Evolutionary conservation across 2,888 invertebrate species (phyloP), one percentile per base, ranked within the genome.

Genomic region (Hetaerina titia): DNA sequence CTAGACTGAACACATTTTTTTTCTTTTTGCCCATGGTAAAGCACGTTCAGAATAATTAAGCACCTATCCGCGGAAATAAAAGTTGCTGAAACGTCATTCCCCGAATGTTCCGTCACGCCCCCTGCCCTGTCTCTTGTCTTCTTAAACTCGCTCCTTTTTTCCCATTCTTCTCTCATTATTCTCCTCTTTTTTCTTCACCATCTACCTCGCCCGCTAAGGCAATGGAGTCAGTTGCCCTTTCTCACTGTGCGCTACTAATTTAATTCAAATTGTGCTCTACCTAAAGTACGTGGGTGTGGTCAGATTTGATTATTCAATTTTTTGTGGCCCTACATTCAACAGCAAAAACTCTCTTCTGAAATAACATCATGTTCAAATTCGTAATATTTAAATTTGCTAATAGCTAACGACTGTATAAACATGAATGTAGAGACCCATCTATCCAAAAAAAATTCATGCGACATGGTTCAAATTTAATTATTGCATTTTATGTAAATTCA

Each of bases 41-140:
- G 81, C 81, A 81, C 31, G 81, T 31, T 31, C 81, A 31, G 81
- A 81, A 81, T 81, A 81, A 81, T 81, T 81, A 81, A 81, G 81
- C 31, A 13, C 25, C 22, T 15, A 13, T 81, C 81, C 11, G 9
- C 81, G 81, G 13, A 31, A 81, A 31, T 31, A 81, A 81, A 81
- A 81, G 31, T 81, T 81, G 81, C 81, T 31, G 81, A 31, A 31
- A 81, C 15, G 81, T 31, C 81, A 81, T 31, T 22, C 81, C 81
- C 9, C 31, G 4, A 22, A 45, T 31, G n/a, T 11, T 22, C 1
- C 25, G 81, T 22, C 31, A 31, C n/a, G 81, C 31, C 13, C 81
- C n/a, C 11, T 31, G 60, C 13, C 31, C 81, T 13, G 9, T 25
- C 74, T 81, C 81, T 81, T n/a, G 9, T 15, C 60, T 60, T 60